Conservation (phyloP, 2,888 invertebrate genomes). For the Hydrotaea cyrtoneurina region DNA sequence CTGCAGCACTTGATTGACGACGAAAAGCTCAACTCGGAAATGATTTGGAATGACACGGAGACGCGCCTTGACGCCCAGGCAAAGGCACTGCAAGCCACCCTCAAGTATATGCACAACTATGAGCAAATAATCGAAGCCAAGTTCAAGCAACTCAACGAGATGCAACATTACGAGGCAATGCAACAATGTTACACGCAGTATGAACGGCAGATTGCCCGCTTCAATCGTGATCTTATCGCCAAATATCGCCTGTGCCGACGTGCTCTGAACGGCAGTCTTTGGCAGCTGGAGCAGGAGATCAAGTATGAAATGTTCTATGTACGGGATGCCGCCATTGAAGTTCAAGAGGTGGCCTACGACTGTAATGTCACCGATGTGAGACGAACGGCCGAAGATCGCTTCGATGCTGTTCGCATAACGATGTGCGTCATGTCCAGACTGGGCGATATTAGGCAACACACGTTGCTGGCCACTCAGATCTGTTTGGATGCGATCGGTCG, state of each 20-base stretch:
- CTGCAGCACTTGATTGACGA: slow-evolving; percentile 62
- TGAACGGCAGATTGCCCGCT: slow-evolving; percentile 69
- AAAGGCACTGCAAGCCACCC: slow-evolving; percentile 38
- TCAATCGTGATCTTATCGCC: slow-evolving; percentile 67
- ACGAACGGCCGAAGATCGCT: not conserved
- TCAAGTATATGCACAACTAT: slow-evolving; percentile 43
- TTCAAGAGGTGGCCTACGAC: slow-evolving; percentile 46
- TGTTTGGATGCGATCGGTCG: slow-evolving; percentile 52
- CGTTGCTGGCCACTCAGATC: slow-evolving; percentile 50
- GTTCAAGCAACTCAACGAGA: slow-evolving; percentile 47
- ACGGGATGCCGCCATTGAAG: slow-evolving; percentile 53
- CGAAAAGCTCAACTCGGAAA: slow-evolving; percentile 60
- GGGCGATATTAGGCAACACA: slow-evolving; percentile 67
- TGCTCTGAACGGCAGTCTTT: slow-evolving; percentile 60
- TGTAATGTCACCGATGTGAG: slow-evolving; percentile 65
- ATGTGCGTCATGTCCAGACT: slow-evolving; percentile 68
- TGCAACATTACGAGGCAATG: slow-evolving; percentile 51
- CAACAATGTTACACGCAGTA: slow-evolving; percentile 65
- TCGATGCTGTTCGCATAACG: slow-evolving; percentile 59
- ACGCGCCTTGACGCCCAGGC: slow-evolving; percentile 42
- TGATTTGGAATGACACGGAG: slow-evolving; percentile 67
- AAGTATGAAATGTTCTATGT: slow-evolving; percentile 62
- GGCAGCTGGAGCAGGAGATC: slow-evolving; percentile 61
- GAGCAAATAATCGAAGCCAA: slow-evolving; percentile 54
- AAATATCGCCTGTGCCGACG: slow-evolving; percentile 64